phyloP scores from a whole-genome alignment of 2,888 invertebrate species.

The Cartodere bifasciata region DNA sequence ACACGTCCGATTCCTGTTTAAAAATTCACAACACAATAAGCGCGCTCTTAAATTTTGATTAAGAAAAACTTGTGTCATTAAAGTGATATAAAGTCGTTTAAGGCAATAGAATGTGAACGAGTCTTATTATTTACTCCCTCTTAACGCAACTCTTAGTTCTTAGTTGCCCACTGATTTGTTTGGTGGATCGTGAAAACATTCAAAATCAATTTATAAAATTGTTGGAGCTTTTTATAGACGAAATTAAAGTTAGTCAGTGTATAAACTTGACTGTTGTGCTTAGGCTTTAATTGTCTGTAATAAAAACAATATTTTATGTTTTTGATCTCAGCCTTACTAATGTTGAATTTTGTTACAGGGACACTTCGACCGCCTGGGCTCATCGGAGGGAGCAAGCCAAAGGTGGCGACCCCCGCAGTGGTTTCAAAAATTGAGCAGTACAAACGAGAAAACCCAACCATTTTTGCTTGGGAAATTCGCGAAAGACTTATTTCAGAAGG shows the following conservation, averaged over 20 bases:
- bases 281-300: too few relatives aligned
- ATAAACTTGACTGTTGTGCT: too few relatives aligned
- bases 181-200: slow-evolving; percentile 20
- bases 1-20: slow-evolving; percentile 22
- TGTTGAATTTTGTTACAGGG: slow-evolving; percentile 44
- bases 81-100: slow-evolving; percentile 29
- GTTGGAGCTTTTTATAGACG: too few relatives aligned
- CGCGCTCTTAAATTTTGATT: slow-evolving; percentile 24
- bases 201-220: slow-evolving; percentile 4
- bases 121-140: slow-evolving; percentile 22
- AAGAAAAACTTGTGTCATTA: slow-evolving; percentile 31
- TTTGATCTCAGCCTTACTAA: neutral
- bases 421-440: slow-evolving; percentile 97
- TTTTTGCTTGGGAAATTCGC: slow-evolving; percentile 98
- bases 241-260: slow-evolving; percentile 12
- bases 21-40: slow-evolving; percentile 29
- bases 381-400: slow-evolving; percentile 92
- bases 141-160: slow-evolving; percentile 18
- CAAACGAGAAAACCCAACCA: slow-evolving; percentile 95
- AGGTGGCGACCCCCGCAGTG: slow-evolving; percentile 94
- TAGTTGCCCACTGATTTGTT: slow-evolving; percentile 26
- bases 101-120: slow-evolving; percentile 27
- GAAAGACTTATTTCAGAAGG: slow-evolving; percentile 94
- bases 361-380: slow-evolving; percentile 80
- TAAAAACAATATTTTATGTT: too few relatives aligned